Base-by-base conservation (phyloP, 2,797 vertebrate species). In the Silurus lanzhouensis region DNA sequence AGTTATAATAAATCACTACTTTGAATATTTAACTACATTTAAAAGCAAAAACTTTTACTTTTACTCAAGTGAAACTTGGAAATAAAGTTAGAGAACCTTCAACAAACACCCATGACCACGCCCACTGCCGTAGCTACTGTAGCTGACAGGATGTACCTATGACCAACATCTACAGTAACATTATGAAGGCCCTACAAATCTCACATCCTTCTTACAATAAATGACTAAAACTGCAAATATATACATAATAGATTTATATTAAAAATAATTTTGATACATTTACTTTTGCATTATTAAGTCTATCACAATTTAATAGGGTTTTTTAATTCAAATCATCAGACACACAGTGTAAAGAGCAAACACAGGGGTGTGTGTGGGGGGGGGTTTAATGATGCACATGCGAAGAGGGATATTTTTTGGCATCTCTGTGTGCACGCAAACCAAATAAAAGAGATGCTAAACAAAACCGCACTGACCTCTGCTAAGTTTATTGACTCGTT, bases 371-470 rank as follows among this genome's bases (percentile, higher is more conserved):
- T 84, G 90, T 89, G 91, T 88, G 58, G 1, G 27, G 27, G 27
- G 91, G 64, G 90, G 88, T 87, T 88, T 92, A 92, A 93, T 89
- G 87, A 91, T 91, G 90, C 88, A 88, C 76, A 91, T 88, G 64
- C 68, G 58, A 90, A 91, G 84, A 88, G 85, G 84, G 91, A 91
- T 90, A 52, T 52, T 52, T 90, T 91, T 90, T 93, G 94, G 94
- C 92, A 94, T 91, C 86, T 90, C 91, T 93, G 92, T 93, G 92
- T 93, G 93, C 92, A 83, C 89, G 88, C 93, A 92, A 91, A 91
- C 93, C 92, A 92, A 94, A 93, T 90, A 89, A 91, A 93, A 94
- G 93, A 95, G 94, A 94, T 93, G 94, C 92, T 92, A 94, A 92
- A 94, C 94, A 93, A 94, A 96, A 94, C 92, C 81, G 94, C 90